Evolutionary conservation across 2,113 vertebrate species (phyloP).

Genomic region (Onychostruthus taczanowskii): DNA sequence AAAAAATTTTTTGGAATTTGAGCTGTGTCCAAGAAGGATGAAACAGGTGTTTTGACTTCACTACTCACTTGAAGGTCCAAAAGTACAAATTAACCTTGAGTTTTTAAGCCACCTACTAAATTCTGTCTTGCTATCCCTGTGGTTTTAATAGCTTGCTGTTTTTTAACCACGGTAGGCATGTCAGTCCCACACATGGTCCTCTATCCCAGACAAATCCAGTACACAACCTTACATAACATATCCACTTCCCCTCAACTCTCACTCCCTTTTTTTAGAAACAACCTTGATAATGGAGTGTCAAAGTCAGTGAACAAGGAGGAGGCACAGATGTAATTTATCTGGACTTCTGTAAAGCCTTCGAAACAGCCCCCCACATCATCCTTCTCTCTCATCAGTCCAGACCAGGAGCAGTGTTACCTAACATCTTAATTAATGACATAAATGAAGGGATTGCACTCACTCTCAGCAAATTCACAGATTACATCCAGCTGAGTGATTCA

Average conservation of each 20-base stretch:
- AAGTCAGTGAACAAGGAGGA: neutral
- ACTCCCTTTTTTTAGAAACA: neutral
- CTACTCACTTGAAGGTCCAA: neutral
- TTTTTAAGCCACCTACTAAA: neutral
- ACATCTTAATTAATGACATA: neutral
- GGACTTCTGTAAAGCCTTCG: neutral
- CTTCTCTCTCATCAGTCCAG: neutral
- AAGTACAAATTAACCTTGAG: neutral
- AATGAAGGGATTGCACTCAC: accelerated
- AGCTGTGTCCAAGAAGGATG: neutral
- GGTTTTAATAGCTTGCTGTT: neutral
- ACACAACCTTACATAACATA: neutral
- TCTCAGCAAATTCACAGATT: neutral
- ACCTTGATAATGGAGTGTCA: neutral
- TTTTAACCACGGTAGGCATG: neutral
- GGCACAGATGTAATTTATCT: neutral
- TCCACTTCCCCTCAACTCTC: no score
- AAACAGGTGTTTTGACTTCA: neutral
- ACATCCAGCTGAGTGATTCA: neutral
- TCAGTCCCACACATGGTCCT: neutral
- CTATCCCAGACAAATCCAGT: neutral
- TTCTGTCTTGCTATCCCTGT: neutral
- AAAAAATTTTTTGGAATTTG: neutral
- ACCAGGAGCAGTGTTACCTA: accelerated
- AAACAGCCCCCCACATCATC: neutral